Evolutionary conservation across 2,113 vertebrate species (phyloP).

Genomic region (Chaenocephalus aceratus): DNA sequence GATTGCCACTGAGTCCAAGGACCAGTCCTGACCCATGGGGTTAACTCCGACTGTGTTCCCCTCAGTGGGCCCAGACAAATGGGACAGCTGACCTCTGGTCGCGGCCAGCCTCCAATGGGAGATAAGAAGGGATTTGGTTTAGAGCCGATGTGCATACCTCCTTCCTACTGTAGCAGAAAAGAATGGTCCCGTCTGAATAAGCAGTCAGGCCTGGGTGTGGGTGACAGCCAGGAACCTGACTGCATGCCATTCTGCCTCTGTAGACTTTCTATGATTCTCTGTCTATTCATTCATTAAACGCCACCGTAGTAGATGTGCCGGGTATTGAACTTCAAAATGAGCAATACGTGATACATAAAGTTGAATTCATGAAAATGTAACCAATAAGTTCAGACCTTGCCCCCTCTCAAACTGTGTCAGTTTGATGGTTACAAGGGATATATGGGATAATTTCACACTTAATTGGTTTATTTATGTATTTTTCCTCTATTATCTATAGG

Average conservation of each 20-base stretch:
- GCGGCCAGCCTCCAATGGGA: slow-evolving; percentile 58
- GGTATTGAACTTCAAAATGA: background rate
- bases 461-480: background rate
- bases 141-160: slow-evolving; percentile 71
- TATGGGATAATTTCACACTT: background rate
- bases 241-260: slow-evolving; percentile 28
- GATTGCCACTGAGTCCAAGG: slow-evolving; percentile 55
- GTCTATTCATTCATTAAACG: background rate
- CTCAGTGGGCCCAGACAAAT: slow-evolving; percentile 62
- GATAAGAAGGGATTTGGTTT: slow-evolving; percentile 80
- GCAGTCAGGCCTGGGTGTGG: slow-evolving; percentile 31
- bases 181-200: slow-evolving; percentile 52
- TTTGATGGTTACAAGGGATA: background rate
- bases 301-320: background rate
- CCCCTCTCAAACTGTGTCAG: no score
- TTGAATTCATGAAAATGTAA: background rate
- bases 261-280: slow-evolving; percentile 9
- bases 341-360: background rate
- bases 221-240: slow-evolving; percentile 25
- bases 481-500: background rate
- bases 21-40: slow-evolving; percentile 68
- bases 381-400: background rate
- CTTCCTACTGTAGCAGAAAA: slow-evolving; percentile 73
- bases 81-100: slow-evolving; percentile 70
- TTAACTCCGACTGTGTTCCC: slow-evolving; percentile 68